Percentiles rank a stretch among this genome's conserved stretches.
These are phyloP conservation scores for Ciconia maguari DNA, from an alignment of 2,113 vertebrate species.

Conservation along the genomic window DNA sequence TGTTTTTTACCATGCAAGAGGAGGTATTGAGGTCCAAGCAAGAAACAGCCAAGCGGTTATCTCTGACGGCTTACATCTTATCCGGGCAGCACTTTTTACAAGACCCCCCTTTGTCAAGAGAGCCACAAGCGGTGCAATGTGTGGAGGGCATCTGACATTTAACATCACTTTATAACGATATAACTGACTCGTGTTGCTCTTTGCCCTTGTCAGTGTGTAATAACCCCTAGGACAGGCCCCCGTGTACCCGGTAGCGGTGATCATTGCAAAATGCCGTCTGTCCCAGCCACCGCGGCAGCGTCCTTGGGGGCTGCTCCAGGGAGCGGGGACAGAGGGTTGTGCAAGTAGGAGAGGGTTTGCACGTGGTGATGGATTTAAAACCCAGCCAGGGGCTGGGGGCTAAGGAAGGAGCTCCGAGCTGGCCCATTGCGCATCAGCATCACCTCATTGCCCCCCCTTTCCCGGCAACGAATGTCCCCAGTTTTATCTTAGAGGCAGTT, in stretches of 20 bases:
- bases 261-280: neutral
- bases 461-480: neutral
- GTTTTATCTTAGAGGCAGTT: neutral
- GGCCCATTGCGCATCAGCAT: neutral
- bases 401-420: neutral
- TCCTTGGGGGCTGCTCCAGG: neutral
- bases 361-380: neutral
- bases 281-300: accelerated
- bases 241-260: accelerated
- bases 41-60: slow-evolving; percentile 27
- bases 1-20: neutral
- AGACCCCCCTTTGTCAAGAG: neutral
- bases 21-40: neutral
- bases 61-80: neutral
- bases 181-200: neutral
- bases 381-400: neutral
- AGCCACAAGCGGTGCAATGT: neutral
- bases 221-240: neutral
- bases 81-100: neutral
- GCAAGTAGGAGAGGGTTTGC: neutral
- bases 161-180: neutral
- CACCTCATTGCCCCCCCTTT: neutral
- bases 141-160: neutral
- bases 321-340: neutral
- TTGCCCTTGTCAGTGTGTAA: neutral